These are phyloP conservation scores for Linyphia triangularis DNA, from an alignment of 2,888 invertebrate species.

Conservation along the genomic window DNA sequence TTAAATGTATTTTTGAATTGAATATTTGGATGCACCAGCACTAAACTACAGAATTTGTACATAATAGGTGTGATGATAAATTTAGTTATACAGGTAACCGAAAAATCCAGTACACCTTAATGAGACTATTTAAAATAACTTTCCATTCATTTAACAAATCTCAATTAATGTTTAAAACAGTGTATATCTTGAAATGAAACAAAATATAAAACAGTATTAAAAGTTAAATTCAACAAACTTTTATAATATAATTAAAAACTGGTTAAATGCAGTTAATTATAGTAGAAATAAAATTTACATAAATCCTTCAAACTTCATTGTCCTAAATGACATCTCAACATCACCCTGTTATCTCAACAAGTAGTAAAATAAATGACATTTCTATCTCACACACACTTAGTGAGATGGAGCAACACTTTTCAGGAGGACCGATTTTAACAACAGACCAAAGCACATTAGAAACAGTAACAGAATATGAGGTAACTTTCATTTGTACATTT, in stretches of 20 bases:
- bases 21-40: not conserved
- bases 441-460: slow-evolving; percentile 39
- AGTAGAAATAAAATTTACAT: not conserved
- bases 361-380: slow-evolving; percentile 33
- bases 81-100: no score
- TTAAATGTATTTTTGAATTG: not conserved
- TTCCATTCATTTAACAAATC: not conserved
- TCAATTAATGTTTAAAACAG: not conserved
- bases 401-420: slow-evolving; percentile 17
- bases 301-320: not conserved
- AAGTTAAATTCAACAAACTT: not conserved
- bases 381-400: slow-evolving; percentile 4
- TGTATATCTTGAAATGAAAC: not conserved
- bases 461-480: slow-evolving; percentile 60
- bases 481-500: slow-evolving; percentile 63
- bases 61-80: not conserved
- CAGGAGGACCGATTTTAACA: slow-evolving; percentile 31
- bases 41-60: not conserved
- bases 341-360: slow-evolving; percentile 13
- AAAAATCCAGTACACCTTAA: not conserved
- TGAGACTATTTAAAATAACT: not conserved
- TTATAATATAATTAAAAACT: not conserved
- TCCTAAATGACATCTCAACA: not conserved
- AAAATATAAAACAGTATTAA: not conserved
- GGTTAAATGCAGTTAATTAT: not conserved